These are phyloP conservation scores for Manacus vitellinus DNA, from an alignment of 2,113 vertebrate genomes.

Conservation along the genomic window DNA sequence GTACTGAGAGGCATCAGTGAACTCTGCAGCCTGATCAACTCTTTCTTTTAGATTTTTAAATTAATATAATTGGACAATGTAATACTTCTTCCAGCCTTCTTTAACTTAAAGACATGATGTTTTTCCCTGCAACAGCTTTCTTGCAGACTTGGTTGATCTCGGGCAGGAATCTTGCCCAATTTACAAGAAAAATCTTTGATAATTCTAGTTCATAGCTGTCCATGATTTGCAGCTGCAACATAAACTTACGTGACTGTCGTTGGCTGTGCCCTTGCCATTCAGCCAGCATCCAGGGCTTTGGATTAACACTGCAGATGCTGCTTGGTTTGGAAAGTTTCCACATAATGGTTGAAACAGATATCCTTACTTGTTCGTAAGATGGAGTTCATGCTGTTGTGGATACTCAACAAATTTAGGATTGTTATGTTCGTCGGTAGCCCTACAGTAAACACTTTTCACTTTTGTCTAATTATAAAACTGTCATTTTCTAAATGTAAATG, in stretches of 20 bases:
- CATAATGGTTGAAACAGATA: not conserved
- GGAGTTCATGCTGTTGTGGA: not conserved
- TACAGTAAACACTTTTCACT: not conserved
- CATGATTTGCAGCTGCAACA: not conserved
- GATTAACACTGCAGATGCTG: not conserved
- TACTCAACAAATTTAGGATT: not conserved
- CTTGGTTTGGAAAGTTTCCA: not conserved
- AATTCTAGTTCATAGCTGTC: not conserved
- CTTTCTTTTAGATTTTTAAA: not conserved
- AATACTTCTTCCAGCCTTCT: not conserved
- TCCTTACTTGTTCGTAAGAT: not conserved
- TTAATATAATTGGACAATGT: not conserved
- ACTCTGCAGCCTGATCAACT: not conserved
- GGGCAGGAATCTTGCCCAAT: not conserved
- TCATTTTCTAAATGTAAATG: not conserved
- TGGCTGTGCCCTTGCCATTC: not conserved
- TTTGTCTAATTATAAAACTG: not conserved
- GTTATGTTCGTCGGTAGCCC: not conserved
- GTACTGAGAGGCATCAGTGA: not conserved
- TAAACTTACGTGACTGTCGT: not conserved
- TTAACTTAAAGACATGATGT: not conserved
- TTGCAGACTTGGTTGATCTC: not conserved
- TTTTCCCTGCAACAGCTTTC: not conserved
- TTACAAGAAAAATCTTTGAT: not conserved
- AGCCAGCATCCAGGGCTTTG: not conserved